Base-by-base conservation (phyloP, 2,113 vertebrate genomes). In the Cheilinus undulatus region DNA sequence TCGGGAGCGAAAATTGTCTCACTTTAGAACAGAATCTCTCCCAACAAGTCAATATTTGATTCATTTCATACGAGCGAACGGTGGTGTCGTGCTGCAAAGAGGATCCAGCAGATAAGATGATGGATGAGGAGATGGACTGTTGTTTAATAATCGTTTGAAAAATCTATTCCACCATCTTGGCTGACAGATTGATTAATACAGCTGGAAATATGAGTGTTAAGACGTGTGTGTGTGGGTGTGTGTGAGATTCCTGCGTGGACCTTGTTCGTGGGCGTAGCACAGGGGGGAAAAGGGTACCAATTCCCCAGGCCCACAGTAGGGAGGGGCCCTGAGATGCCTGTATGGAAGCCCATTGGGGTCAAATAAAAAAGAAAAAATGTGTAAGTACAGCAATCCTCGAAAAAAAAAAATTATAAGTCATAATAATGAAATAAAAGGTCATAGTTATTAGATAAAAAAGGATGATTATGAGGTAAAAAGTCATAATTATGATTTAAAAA, bases 11-110 rank as follows among this genome's bases (percentile, higher is more conserved):
- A 12, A 50, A 50, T 11, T 2, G 20, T 3, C 34, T 36, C 8
- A 8, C 13, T 12, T 8, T 12, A 34, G 5, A 34, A 34, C 32
- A 34, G 11, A 3, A n/a, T 23, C 63, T 95, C 94, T 68, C 94
- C 93, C 71, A 92, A 86, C 91, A 94, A 91, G 1, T 93, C 93
- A 57, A 78, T 95, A 56, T 95, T 95, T 51, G 94, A 92, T 94
- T 85, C 34, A 86, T 53, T 80, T 71, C 64, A 65, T 51, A 63
- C 13, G 30, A 14, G 6, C 4, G 14, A 2, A 30, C 53, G 56
- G 19, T 54, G 40, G 42, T 48, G n/a, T 28, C n/a, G 30, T 23
- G 8, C 24, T 62, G 58, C 50, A 46, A 26, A n/a, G 26, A 79
- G 42, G 51, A 32, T 36, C 27, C 54, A 28, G 30, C 42, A 62